Conservation (phyloP, 2,888 invertebrate species). For the Neoitamus cyanurus region DNA sequence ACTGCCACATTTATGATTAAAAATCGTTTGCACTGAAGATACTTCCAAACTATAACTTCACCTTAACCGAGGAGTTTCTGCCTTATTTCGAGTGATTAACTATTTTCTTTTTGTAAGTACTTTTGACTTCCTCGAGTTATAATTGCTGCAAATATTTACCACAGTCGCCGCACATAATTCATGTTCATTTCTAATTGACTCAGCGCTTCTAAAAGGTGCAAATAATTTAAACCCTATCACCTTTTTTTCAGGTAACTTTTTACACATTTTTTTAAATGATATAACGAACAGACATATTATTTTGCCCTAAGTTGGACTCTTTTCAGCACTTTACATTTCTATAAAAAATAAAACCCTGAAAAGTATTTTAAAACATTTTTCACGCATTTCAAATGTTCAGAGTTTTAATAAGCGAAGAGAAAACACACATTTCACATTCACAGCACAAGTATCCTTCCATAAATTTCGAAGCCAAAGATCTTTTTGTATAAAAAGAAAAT, state of each 20-base stretch:
- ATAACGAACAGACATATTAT: not conserved
- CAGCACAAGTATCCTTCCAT: constrained; percentile 36
- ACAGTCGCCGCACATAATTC: not conserved
- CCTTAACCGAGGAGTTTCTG: not conserved
- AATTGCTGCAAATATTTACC: not conserved
- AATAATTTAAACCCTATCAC: not conserved
- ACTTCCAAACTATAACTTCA: not conserved
- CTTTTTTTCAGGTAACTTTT: not conserved
- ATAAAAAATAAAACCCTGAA: not conserved
- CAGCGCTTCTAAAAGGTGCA: not conserved
- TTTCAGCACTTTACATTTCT: not conserved
- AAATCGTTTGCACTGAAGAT: not conserved
- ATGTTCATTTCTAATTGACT: not conserved
- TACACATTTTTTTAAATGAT: not conserved
- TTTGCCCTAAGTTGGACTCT: not conserved
- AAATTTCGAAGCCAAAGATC: constrained; percentile 37
- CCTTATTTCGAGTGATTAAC: not conserved
- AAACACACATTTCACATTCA: constrained; percentile 1
- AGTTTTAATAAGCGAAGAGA: not conserved
- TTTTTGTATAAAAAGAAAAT: constrained; percentile 11
- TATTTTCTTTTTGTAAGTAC: not conserved
- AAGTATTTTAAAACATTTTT: not conserved
- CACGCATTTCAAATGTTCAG: not conserved
- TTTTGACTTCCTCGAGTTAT: not conserved
- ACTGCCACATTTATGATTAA: not conserved